These are phyloP conservation scores for Monodelphis domestica DNA, from an alignment of 2,797 vertebrate genomes.

Conservation along the genomic window DNA sequence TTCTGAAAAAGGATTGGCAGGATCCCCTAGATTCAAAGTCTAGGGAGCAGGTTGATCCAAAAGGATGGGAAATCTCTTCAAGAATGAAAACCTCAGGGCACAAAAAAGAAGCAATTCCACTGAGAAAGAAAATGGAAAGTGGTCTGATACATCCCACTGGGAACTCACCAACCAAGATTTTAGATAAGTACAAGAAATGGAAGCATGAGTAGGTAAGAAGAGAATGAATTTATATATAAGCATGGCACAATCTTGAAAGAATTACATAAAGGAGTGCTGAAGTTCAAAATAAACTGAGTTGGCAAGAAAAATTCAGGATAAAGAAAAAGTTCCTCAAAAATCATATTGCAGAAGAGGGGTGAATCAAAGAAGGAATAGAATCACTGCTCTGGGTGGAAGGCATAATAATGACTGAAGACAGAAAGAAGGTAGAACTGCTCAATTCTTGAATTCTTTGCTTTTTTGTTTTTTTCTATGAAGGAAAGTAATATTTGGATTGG, in stretches of 20 bases:
- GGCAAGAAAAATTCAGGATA: background rate
- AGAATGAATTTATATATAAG: background rate
- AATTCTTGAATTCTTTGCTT: background rate
- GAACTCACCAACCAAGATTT: background rate
- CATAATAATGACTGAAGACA: background rate
- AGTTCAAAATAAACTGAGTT: background rate
- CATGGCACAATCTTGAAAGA: background rate
- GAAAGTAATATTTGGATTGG: background rate
- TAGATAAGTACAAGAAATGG: background rate
- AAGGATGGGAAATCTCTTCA: background rate
- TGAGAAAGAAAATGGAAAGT: background rate
- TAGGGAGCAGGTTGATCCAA: background rate
- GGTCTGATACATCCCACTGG: background rate
- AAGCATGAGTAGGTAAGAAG: background rate
- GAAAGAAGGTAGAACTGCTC: background rate
- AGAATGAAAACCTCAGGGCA: background rate
- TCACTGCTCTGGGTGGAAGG: background rate
- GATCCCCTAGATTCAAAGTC: background rate
- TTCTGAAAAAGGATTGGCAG: background rate
- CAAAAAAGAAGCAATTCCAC: background rate
- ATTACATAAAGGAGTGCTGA: background rate
- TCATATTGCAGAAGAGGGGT: background rate
- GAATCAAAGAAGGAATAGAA: background rate
- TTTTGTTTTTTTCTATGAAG: background rate
- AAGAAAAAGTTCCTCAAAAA: no score